These are phyloP conservation scores for Rhizoglyphus robini DNA, from an alignment of 1,140 invertebrate genomes.

Conservation along the genomic window DNA sequence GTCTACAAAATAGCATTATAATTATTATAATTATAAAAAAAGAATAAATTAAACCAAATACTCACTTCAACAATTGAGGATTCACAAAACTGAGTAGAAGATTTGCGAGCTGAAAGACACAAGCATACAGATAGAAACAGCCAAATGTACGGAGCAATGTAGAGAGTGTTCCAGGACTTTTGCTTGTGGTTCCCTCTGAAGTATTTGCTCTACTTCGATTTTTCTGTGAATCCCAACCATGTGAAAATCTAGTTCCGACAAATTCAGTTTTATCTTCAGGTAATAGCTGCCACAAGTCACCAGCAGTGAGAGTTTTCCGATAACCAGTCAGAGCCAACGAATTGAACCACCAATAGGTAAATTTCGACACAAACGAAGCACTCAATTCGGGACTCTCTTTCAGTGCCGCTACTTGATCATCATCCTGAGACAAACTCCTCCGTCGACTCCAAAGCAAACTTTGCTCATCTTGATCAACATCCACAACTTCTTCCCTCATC, in stretches of 20 bases:
- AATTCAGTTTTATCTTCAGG: slow-evolving; percentile 63
- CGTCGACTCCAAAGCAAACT: background rate
- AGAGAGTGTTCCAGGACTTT: slow-evolving; percentile 29
- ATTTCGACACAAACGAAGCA: slow-evolving; percentile 68
- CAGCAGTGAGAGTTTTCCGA: slow-evolving; percentile 57
- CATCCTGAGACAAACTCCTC: no score
- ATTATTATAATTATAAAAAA: no score
- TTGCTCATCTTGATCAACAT: slow-evolving; percentile 19
- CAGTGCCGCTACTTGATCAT: background rate
- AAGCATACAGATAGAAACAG: slow-evolving; percentile 62
- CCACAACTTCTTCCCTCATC: background rate
- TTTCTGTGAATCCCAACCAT: slow-evolving; percentile 45
- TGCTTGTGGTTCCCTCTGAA: background rate
- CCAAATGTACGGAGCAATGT: slow-evolving; percentile 53
- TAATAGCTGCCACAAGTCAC: slow-evolving; percentile 80
- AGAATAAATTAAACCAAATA: no score
- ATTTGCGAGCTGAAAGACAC: slow-evolving; percentile 59
- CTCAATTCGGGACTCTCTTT: slow-evolving; percentile 54
- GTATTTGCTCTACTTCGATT: background rate
- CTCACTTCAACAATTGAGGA: slow-evolving; percentile 48
- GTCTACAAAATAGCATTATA: no score
- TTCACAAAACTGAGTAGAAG: slow-evolving; percentile 76
- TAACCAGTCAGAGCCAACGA: slow-evolving; percentile 46
- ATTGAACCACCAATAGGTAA: slow-evolving; percentile 88
- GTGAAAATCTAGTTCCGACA: slow-evolving; percentile 70